Conservation (phyloP, 1,140 invertebrate genomes). For the Argopecten irradians region DNA sequence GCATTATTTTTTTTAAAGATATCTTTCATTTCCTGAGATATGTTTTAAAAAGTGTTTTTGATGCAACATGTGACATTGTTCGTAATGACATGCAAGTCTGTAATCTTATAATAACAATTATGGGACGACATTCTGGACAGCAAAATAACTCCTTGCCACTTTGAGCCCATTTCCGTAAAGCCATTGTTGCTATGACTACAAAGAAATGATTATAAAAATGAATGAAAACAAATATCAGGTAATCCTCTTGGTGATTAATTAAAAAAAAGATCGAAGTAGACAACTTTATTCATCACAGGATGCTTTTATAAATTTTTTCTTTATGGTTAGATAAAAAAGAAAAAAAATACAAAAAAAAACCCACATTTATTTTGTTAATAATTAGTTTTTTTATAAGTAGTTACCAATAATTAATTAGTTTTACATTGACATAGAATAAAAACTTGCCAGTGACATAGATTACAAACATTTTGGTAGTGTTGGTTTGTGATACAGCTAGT, state of each 20-base stretch:
- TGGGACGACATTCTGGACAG: neutral
- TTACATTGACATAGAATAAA: no score
- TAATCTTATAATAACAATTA: no score
- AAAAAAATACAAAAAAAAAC: no score
- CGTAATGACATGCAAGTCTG: neutral
- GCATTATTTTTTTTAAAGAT: neutral
- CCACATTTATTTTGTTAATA: no score
- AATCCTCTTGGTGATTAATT: slow-evolving; percentile 13
- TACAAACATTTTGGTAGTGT: no score
- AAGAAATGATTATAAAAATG: neutral
- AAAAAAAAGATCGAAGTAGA: neutral
- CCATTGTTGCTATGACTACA: neutral
- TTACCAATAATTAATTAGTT: no score
- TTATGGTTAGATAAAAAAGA: neutral
- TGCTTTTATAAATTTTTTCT: neutral
- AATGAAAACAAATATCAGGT: slow-evolving; percentile 1
- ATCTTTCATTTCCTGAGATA: neutral
- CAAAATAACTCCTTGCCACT: neutral
- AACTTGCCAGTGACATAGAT: neutral
- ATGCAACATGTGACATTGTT: neutral
- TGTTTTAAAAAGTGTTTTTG: neutral
- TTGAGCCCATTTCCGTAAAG: neutral
- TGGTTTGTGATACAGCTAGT: no score
- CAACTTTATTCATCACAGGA: neutral
- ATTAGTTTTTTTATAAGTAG: no score